A percentile compares a stretch with the other conserved stretches of the same genome.
These are phyloP conservation scores for Phylloscopus trochilus DNA, from an alignment of 2,113 vertebrate genomes.

Conservation along the genomic window DNA sequence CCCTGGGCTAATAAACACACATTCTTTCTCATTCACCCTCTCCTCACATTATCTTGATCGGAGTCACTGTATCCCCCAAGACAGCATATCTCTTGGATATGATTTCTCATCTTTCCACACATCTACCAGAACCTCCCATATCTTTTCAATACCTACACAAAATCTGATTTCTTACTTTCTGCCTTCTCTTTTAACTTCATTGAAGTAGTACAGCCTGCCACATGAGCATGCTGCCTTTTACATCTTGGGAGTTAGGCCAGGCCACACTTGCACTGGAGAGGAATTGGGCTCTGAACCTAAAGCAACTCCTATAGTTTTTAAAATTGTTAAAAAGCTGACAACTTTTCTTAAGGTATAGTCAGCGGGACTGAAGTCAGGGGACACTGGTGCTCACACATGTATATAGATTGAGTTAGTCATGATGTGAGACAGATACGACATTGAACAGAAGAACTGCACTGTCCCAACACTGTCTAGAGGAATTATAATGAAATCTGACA, in stretches of 20 bases:
- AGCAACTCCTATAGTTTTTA: neutral
- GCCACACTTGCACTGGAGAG: neutral
- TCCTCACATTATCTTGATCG: neutral
- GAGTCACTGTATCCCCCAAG: neutral
- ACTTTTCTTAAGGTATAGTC: neutral
- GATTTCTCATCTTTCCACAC: neutral
- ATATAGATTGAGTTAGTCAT: neutral
- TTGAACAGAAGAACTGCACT: neutral
- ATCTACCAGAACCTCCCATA: neutral
- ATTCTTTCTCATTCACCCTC: neutral
- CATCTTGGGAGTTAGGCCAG: neutral
- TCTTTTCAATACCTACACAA: neutral
- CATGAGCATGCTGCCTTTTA: neutral
- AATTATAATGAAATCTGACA: neutral
- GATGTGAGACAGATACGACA: neutral
- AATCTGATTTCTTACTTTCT: neutral
- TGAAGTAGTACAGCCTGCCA: neutral
- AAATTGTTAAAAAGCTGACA: neutral
- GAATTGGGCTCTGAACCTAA: neutral
- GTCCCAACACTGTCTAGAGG: neutral
- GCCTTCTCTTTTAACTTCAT: neutral
- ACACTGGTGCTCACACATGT: neutral
- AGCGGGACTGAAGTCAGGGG: neutral
- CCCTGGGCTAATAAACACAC: fast-evolving
- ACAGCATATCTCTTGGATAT: neutral